phyloP scores from a whole-genome alignment of 2,888 invertebrate species.

The Thecophora atra region DNA sequence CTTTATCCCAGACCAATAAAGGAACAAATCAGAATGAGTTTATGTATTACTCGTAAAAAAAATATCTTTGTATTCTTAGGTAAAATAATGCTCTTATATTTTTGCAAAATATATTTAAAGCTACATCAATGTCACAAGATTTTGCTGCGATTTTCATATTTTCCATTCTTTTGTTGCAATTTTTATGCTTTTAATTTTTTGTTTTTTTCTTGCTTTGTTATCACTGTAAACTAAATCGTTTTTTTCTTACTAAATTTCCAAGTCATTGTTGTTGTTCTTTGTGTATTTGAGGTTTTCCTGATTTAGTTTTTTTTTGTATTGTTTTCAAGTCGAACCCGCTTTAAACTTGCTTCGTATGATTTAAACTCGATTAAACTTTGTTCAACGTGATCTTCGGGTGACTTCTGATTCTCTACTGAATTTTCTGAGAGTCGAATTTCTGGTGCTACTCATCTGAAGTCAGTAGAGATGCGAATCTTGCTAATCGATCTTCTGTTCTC shows the following conservation, averaged over 20 bases:
- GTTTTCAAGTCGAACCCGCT: slow-evolving; percentile 9
- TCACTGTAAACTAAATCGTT: too few relatives aligned
- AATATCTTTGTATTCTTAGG: too few relatives aligned
- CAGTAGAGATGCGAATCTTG: background rate
- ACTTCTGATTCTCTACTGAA: slow-evolving; percentile 3
- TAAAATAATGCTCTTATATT: too few relatives aligned
- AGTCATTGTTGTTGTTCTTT: slow-evolving; percentile 1
- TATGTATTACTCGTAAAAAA: too few relatives aligned
- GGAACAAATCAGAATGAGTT: too few relatives aligned
- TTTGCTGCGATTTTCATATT: too few relatives aligned
- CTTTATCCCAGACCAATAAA: too few relatives aligned
- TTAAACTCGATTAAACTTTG: background rate
- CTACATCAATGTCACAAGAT: too few relatives aligned
- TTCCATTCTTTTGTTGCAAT: background rate
- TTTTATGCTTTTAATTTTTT: background rate
- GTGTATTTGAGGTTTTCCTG: background rate
- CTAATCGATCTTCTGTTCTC: background rate
- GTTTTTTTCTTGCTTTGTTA: too few relatives aligned
- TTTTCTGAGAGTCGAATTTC: background rate
- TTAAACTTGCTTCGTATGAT: slow-evolving; percentile 9
- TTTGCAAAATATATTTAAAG: too few relatives aligned
- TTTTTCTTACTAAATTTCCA: slow-evolving; percentile 22
- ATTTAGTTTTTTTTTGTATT: background rate
- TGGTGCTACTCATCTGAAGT: background rate
- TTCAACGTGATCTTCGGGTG: slow-evolving; percentile 16